Conservation (phyloP, 2,113 vertebrate species). For the Nyctereutes procyonoides region DNA sequence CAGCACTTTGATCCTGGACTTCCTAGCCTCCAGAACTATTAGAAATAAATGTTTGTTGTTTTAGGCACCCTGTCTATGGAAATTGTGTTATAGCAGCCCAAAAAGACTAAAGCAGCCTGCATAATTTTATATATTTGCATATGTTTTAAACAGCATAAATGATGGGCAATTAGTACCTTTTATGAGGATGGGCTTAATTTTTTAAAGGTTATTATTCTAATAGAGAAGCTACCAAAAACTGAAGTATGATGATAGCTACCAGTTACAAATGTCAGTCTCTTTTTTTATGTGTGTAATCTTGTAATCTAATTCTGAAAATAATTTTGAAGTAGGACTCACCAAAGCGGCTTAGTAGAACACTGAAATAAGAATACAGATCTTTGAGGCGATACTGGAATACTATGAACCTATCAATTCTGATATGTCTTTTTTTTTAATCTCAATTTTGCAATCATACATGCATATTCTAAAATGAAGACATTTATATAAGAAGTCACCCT, state of each 20-base stretch:
- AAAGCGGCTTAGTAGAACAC: background rate
- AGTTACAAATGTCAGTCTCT: background rate
- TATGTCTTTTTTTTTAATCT: background rate
- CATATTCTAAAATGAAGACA: conserved; percentile 8
- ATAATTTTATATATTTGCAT: background rate
- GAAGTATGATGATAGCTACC: background rate
- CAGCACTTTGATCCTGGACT: background rate
- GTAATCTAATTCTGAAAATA: background rate
- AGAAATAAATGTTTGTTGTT: background rate
- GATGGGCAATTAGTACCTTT: background rate
- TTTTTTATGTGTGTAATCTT: background rate
- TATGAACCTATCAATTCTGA: background rate
- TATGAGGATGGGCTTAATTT: background rate
- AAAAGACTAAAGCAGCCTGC: background rate
- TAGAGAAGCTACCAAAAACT: background rate
- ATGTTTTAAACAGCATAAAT: background rate
- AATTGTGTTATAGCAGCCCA: background rate
- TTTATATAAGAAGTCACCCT: background rate
- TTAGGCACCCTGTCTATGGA: background rate
- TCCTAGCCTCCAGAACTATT: background rate
- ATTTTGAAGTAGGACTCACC: background rate
- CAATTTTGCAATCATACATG: background rate
- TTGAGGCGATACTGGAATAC: background rate
- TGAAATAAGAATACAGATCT: background rate
- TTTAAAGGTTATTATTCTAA: background rate